Evolutionary conservation across 1,140 invertebrate species (phyloP), one percentile per base, ranked within the genome.

Genomic region (Lithobius niger): DNA sequence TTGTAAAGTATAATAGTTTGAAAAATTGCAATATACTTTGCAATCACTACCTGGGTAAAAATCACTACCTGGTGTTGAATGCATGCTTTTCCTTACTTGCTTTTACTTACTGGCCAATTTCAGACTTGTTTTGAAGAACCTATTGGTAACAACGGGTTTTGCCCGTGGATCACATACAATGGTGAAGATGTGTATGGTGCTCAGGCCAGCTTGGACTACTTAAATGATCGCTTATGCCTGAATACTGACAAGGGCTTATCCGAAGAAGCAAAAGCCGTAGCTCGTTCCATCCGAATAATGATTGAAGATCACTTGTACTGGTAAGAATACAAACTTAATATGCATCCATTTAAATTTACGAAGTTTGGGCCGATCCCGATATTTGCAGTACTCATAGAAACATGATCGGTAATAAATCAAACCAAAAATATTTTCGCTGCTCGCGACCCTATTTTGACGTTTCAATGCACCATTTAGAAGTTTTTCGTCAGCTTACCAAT

Each of bases 81-180:
- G n/a, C n/a, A n/a, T n/a, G n/a, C n/a, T 45, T 45, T 45, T 45
- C 16, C 22, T 10, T 45, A 6, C n/a, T 10, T n/a, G n/a, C 10
- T 36, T 36, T 36, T 36, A 10, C n/a, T 36, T 36, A 36, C n/a
- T 36, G 31, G 10, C 31, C 31, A 19, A 6, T 53, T 10, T 6
- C 31, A 36, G 40, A 54, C 18, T 48, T 26, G 15, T 45, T 54
- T 54, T 27, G 54, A 57, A 3, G 57, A 64, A 22, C 52, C 50
- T 1, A 28, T 53, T 4, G 59, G 64, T 0, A 42, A 42, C 1
- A 62, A 59, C 21, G 63, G 61, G n/a, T 66, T 64, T 43, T 58
- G 56, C 0, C 73, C 74, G 1, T 76, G 72, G 72, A 70, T 76
- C 28, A 65, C 64, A 16, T 62, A 66, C 26, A 72, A 73, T 52